These are phyloP conservation scores for Coregonus suidteri DNA, from an alignment of 2,797 vertebrate genomes.

Conservation along the genomic window DNA sequence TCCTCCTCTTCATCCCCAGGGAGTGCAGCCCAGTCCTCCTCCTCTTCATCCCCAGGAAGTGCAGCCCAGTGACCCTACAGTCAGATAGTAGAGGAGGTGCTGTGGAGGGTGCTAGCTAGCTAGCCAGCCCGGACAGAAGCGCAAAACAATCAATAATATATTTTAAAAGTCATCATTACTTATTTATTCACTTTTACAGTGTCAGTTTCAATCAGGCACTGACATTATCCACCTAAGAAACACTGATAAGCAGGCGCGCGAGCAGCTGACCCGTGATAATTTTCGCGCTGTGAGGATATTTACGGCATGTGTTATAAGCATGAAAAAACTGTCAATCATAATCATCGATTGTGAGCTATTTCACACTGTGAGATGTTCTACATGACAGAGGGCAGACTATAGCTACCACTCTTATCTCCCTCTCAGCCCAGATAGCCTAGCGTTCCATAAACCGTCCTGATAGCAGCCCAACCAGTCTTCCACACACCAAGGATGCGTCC, in stretches of 20 bases:
- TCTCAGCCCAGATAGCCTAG: slow-evolving; percentile 56
- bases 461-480: slow-evolving; percentile 28
- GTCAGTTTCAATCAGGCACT: slow-evolving; percentile 29
- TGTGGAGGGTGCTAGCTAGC: too few relatives aligned
- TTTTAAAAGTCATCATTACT: too few relatives aligned
- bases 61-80: slow-evolving; percentile 64
- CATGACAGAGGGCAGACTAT: slow-evolving; percentile 24
- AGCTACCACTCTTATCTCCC: slow-evolving; percentile 59
- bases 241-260: too few relatives aligned
- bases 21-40: slow-evolving; percentile 18
- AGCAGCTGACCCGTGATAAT: too few relatives aligned
- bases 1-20: slow-evolving; percentile 32
- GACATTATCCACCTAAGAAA: too few relatives aligned
- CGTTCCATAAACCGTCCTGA: slow-evolving; percentile 45
- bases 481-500: background rate
- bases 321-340: too few relatives aligned
- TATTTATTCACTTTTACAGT: background rate
- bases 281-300: too few relatives aligned
- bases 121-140: too few relatives aligned
- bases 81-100: background rate
- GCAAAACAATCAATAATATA: too few relatives aligned
- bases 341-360: too few relatives aligned
- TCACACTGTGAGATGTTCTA: slow-evolving; percentile 38
- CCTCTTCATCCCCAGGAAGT: slow-evolving; percentile 48
- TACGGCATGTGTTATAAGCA: too few relatives aligned